A percentile compares a stretch with the other conserved stretches of the same genome.
Evolutionary conservation across 1,140 invertebrate genomes (phyloP).

Genomic region (Steinernema feltiae): DNA sequence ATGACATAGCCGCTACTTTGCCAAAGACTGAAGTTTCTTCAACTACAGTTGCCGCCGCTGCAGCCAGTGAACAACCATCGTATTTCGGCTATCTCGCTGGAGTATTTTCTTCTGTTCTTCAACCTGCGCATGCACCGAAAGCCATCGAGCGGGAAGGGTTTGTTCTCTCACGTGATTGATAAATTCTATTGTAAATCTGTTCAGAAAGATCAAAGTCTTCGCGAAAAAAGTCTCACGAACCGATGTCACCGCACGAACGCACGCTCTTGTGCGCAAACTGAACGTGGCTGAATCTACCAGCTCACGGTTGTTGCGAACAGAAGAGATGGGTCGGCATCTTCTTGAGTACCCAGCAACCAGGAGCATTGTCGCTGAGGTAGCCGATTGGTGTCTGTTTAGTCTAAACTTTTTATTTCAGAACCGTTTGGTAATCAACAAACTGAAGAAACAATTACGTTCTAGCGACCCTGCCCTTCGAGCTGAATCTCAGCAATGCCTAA

Average conservation of each 20-base stretch:
- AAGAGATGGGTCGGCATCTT: slow-evolving; percentile 42
- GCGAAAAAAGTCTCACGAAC: slow-evolving; percentile 40
- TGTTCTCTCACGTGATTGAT: background rate
- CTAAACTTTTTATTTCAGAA: background rate
- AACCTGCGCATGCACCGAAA: background rate
- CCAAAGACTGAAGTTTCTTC: background rate
- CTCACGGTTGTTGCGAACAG: slow-evolving; percentile 28
- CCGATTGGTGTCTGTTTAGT: background rate
- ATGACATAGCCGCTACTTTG: background rate
- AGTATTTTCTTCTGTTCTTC: background rate
- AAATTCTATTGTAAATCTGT: background rate
- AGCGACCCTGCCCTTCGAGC: slow-evolving; percentile 18
- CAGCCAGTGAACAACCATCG: background rate
- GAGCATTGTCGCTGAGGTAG: background rate
- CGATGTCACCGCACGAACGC: slow-evolving; percentile 38
- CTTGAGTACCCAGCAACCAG: slow-evolving; percentile 45
- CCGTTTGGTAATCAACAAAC: background rate
- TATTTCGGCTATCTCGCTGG: slow-evolving; percentile 4
- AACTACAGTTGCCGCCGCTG: background rate
- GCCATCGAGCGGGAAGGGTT: background rate
- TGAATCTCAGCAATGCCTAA: slow-evolving; percentile 59
- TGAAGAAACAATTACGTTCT: slow-evolving; percentile 4
- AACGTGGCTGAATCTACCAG: slow-evolving; percentile 30
- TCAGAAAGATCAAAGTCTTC: background rate
- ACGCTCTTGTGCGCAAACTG: slow-evolving; percentile 37